Conservation (phyloP, 2,113 vertebrate species). For the Pseudopipra pipra region DNA sequence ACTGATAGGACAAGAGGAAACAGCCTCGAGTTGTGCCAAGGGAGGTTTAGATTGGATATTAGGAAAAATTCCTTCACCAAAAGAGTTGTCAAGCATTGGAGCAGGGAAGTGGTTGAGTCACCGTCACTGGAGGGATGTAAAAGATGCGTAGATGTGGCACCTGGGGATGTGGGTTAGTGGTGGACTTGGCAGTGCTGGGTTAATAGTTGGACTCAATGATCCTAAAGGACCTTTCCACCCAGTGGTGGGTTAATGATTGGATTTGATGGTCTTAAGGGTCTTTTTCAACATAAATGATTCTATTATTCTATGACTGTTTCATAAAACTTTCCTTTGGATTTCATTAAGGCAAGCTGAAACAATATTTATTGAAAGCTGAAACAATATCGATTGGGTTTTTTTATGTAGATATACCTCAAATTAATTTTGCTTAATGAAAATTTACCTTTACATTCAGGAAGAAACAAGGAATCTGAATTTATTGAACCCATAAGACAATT, state of each 20-base stretch:
- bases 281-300: background rate
- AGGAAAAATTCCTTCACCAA: background rate
- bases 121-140: background rate
- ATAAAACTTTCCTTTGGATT: slow-evolving; percentile 10
- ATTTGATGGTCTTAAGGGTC: background rate
- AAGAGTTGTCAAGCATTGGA: background rate
- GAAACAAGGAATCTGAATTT: background rate
- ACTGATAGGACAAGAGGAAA: background rate
- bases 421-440: background rate
- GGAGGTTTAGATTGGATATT: background rate
- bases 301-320: background rate
- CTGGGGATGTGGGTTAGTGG: background rate
- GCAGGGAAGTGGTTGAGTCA: background rate
- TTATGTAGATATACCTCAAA: background rate
- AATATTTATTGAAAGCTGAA: background rate
- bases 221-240: background rate
- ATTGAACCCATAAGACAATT: background rate
- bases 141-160: background rate
- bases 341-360: slow-evolving; percentile 25
- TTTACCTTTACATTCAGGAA: background rate
- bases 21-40: background rate
- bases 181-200: background rate
- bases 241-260: background rate
- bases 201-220: background rate
- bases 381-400: background rate